Evolutionary conservation across 2,797 vertebrate species (phyloP).

Genomic region (Danio albolineatus): DNA sequence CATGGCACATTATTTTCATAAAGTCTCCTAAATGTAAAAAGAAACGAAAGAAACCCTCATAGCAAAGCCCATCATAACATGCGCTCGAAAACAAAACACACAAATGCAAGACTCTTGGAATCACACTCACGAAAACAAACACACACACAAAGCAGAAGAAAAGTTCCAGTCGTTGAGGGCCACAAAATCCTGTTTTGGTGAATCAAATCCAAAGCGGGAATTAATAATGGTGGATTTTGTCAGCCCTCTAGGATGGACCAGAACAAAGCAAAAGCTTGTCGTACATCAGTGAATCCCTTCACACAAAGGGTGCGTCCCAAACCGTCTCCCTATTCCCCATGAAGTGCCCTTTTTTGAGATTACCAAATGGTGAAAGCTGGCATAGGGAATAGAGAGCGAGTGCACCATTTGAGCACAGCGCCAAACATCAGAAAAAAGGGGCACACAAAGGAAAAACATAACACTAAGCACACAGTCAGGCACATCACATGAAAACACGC

Average conservation of each 20-base stretch:
- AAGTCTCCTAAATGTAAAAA: constrained; percentile 48
- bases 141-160: constrained; percentile 55
- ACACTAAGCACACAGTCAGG: constrained; percentile 55
- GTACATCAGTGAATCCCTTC: constrained; percentile 58
- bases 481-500: constrained; percentile 63
- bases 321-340: constrained; percentile 63
- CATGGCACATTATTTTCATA: constrained; percentile 34
- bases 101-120: constrained; percentile 53
- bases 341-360: constrained; percentile 53
- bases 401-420: constrained; percentile 56
- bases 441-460: constrained; percentile 57
- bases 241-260: constrained; percentile 70
- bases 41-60: constrained; percentile 30
- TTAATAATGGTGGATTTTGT: constrained; percentile 38
- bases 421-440: constrained; percentile 53
- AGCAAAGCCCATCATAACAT: constrained; percentile 57
- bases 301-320: constrained; percentile 52
- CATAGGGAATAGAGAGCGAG: constrained; percentile 63
- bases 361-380: constrained; percentile 27
- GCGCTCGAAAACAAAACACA: constrained; percentile 61
- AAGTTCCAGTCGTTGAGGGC: constrained; percentile 65
- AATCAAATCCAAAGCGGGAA: neutral
- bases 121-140: constrained; percentile 52
- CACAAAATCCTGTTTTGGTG: constrained; percentile 59
- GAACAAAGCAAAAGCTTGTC: constrained; percentile 67